A percentile compares a stretch with the other conserved stretches of the same genome.
These are phyloP conservation scores for Mus caroli DNA, from an alignment of 2,797 vertebrate species.

Conservation along the genomic window DNA sequence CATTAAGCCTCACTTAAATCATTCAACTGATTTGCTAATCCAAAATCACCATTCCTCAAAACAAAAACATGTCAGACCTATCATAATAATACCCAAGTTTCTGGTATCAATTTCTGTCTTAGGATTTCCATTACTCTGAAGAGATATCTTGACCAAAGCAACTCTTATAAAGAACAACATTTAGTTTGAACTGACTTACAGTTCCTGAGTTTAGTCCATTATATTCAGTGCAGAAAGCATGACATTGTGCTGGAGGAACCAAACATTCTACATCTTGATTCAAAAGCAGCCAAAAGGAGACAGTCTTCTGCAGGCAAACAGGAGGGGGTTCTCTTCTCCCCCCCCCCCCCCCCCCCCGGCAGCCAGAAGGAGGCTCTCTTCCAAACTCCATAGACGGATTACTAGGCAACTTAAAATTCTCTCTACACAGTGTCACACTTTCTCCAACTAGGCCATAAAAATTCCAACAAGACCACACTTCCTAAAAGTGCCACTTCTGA, in stretches of 20 bases:
- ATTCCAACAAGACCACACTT: not conserved
- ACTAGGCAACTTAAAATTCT: not conserved
- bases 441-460: not conserved
- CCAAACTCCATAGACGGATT: not conserved
- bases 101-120: not conserved
- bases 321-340: not conserved
- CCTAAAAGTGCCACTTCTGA: not conserved
- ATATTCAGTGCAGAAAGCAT: not conserved
- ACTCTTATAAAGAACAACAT: not conserved
- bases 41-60: not conserved
- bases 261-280: not conserved
- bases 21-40: not conserved
- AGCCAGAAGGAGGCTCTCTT: too few relatives aligned
- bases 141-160: not conserved
- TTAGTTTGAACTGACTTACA: not conserved
- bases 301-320: not conserved
- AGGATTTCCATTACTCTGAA: not conserved
- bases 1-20: not conserved
- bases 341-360: too few relatives aligned
- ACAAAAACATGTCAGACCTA: not conserved
- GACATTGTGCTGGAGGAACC: not conserved
- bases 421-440: not conserved
- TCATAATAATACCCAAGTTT: not conserved
- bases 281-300: not conserved
- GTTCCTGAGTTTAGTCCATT: not conserved